These are phyloP conservation scores for Tryphoninae sp. DNA, from an alignment of 2,888 invertebrate genomes.

Conservation along the genomic window DNA sequence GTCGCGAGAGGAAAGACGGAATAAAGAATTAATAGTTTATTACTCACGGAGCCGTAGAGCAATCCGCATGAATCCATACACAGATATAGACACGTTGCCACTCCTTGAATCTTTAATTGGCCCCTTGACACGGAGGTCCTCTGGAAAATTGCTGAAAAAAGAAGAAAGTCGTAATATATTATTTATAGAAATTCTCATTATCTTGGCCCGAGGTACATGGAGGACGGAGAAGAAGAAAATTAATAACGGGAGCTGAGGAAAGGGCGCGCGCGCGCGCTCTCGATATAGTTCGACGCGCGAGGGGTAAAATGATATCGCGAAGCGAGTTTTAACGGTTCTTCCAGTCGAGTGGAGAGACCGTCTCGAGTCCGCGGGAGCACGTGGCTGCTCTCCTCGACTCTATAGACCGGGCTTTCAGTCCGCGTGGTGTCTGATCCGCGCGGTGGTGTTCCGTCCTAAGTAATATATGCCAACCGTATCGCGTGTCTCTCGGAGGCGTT, in stretches of 20 bases:
- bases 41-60: constrained; percentile 94
- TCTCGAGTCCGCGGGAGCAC: constrained; percentile 49
- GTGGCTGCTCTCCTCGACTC: constrained; percentile 45
- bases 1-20: neutral
- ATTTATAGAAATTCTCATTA: neutral
- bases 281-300: constrained; percentile 3
- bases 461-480: constrained; percentile 54
- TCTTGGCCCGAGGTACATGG: no score
- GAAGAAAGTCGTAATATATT: neutral
- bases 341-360: constrained; percentile 41
- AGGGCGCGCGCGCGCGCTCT: neutral
- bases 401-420: neutral
- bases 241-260: neutral
- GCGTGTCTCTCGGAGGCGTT: constrained; percentile 45
- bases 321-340: constrained; percentile 63
- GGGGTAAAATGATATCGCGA: constrained; percentile 56
- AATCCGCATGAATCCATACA: constrained; percentile 95
- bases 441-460: constrained; percentile 10
- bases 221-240: neutral
- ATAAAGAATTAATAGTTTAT: constrained; percentile 11
- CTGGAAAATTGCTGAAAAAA: constrained; percentile 87
- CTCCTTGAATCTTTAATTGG: constrained; percentile 93
- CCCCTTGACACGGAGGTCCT: constrained; percentile 88
- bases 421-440: constrained; percentile 34
- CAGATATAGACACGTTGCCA: constrained; percentile 93